Conservation (phyloP, 2,888 invertebrate genomes). For the Drosophila infuscata region DNA sequence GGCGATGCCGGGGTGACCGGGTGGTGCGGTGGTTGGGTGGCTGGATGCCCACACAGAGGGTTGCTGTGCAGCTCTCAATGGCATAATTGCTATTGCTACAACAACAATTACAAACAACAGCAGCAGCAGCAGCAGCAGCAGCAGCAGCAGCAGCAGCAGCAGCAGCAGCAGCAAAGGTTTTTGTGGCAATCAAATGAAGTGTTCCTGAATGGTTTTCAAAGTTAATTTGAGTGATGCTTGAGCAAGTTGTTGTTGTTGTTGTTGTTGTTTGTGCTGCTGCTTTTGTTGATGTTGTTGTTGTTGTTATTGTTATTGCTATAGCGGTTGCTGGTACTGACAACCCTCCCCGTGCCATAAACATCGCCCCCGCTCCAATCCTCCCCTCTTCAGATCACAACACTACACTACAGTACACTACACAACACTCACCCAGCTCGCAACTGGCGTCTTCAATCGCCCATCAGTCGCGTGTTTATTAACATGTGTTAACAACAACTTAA, state of each 20-base stretch:
- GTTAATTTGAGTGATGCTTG: constrained; percentile 84
- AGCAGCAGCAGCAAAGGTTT: constrained; percentile 61
- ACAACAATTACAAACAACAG: constrained; percentile 78
- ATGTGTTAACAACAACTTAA: constrained; percentile 82
- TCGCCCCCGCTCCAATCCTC: neutral
- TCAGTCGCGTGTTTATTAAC: constrained; percentile 78
- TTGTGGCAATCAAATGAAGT: constrained; percentile 84
- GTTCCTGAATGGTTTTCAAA: constrained; percentile 84
- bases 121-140: constrained; percentile 35
- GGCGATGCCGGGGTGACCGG: constrained; percentile 11
- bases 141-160: constrained; percentile 52
- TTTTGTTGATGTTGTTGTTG: neutral
- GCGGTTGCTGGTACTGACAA: constrained; percentile 73
- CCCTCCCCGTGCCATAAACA: constrained; percentile 44
- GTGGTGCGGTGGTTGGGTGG: neutral
- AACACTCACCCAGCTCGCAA: constrained; percentile 1
- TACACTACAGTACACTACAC: constrained; percentile 2
- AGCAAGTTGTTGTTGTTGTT: constrained; percentile 37
- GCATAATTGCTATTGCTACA: constrained; percentile 83
- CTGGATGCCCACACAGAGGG: constrained; percentile 38
- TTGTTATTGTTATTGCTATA: constrained; percentile 18
- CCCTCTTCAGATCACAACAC: neutral
- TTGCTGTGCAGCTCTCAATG: constrained; percentile 67
- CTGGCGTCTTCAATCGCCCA: constrained; percentile 26
- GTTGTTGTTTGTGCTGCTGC: too few species aligned